A percentile compares a stretch with the other conserved stretches of the same genome.
These are phyloP conservation scores for Cheilinus undulatus DNA, from an alignment of 2,113 vertebrate species.

Conservation along the genomic window DNA sequence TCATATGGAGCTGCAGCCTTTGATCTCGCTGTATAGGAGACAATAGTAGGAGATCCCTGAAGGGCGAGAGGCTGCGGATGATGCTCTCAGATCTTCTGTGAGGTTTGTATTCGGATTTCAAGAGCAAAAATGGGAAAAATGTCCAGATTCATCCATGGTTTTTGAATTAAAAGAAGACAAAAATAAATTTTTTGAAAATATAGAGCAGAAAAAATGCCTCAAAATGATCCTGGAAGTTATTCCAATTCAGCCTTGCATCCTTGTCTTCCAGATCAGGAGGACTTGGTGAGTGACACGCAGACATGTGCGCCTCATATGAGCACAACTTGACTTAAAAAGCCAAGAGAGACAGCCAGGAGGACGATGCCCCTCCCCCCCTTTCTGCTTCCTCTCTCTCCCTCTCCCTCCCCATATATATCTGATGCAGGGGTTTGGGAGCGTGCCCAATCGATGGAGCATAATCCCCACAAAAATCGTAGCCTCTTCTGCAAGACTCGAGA, in stretches of 20 bases:
- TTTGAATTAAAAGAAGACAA: neutral
- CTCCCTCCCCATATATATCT: slow-evolving; percentile 49
- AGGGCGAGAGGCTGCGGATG: slow-evolving; percentile 58
- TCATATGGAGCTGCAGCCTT: slow-evolving; percentile 58
- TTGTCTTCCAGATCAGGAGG: neutral
- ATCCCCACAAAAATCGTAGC: slow-evolving; percentile 75
- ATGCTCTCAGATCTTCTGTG: neutral
- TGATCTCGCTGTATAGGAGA: slow-evolving; percentile 61
- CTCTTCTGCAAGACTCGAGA: slow-evolving; percentile 34
- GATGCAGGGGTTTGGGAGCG: slow-evolving; percentile 66
- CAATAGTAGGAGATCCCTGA: slow-evolving; percentile 61
- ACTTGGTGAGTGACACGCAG: slow-evolving; percentile 17
- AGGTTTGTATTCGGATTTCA: neutral
- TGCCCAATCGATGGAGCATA: slow-evolving; percentile 76
- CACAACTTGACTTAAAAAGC: slow-evolving; percentile 50
- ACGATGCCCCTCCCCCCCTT: slow-evolving; percentile 60
- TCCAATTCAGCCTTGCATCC: slow-evolving; percentile 1
- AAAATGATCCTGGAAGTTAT: neutral
- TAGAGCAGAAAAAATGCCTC: slow-evolving; percentile 3
- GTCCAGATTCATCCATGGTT: slow-evolving; percentile 23
- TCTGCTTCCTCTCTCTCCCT: slow-evolving; percentile 10
- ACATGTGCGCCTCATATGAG: slow-evolving; percentile 51
- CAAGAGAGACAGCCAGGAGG: slow-evolving; percentile 42
- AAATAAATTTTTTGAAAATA: neutral
- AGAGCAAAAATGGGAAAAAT: neutral